Base-by-base conservation (phyloP, 2,113 vertebrate species). In the Toxotes jaculatrix region DNA sequence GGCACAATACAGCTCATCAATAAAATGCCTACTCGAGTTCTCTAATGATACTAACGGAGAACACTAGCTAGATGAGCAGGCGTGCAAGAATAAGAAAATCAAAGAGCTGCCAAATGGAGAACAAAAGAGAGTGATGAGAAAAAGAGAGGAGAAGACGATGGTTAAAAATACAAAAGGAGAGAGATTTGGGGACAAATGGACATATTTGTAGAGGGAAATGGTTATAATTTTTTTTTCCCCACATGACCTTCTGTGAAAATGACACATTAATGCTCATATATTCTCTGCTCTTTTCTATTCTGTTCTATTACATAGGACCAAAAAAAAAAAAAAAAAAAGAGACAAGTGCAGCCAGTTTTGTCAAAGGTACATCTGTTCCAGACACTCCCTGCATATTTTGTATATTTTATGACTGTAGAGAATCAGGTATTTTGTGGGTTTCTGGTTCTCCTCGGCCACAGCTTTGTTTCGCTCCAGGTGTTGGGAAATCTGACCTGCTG, bases 341-440 rank as follows among this genome's bases (percentile, higher is more conserved):
- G n/a, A n/a, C n/a, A n/a, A n/a, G 8, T 45, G 14, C 14, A 4
- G 32, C 21, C 69, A 60, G 14, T 56, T 72, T 64, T 75, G 64
- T n/a, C 23, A 23, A 21, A 13, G 32, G 7, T 4, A 27, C 77
- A 67, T 86, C 53, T 89, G 91, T 80, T 88, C 17, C 43, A 36
- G 66, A 78, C 84, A 45, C 69, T 86, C 75, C 57, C 80, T 69
- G 71, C 88, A 90, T 84, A 88, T 77, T 82, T 89, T 21, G 32
- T 71, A 7, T 12, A 40, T 72, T 93, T 88, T 92, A 91, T 84
- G 62, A 75, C 91, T 87, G 88, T 61, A 80, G 82, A 91, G 72
- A 93, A 94, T 94, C 92, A 76, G 91, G 88, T 62, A 94, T 95
- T 84, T 73, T 6, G 0, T 60, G 53, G 36, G 62, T 21, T 55